Evolutionary conservation across 2,113 vertebrate species (phyloP).

Genomic region (Bos javanicus): DNA sequence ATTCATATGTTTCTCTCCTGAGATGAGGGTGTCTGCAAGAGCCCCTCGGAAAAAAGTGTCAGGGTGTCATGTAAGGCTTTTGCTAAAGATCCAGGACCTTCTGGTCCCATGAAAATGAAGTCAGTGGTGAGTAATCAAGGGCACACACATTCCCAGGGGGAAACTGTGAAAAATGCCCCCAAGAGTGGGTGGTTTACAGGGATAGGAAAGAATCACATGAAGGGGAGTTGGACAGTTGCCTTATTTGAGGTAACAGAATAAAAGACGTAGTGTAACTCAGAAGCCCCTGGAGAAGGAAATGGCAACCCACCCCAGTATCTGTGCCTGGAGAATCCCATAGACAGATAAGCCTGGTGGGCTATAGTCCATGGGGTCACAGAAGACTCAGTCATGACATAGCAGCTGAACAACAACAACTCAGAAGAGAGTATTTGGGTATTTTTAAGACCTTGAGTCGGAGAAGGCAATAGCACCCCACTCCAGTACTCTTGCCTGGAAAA

Average conservation of each 20-base stretch:
- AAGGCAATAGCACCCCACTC: too few species aligned
- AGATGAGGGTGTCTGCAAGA: not conserved
- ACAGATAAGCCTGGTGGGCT: not conserved
- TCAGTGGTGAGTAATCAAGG: not conserved
- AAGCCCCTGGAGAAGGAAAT: not conserved
- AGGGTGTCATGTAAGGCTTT: not conserved
- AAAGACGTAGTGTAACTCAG: not conserved
- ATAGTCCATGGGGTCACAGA: not conserved
- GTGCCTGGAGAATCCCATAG: not conserved
- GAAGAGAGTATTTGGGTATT: not conserved
- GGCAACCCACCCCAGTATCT: not conserved
- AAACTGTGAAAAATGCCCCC: not conserved
- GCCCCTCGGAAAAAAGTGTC: not conserved
- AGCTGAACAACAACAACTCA: not conserved
- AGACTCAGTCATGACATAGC: not conserved
- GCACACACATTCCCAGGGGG: not conserved
- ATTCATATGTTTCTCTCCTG: not conserved
- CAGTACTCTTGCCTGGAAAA: too few species aligned
- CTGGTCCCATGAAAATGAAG: not conserved
- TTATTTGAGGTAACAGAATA: not conserved
- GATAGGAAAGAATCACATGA: not conserved
- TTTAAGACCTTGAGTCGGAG: not conserved
- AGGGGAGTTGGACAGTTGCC: not conserved
- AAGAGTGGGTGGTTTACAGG: not conserved
- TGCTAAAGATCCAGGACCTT: not conserved